Evolutionary conservation across 2,113 vertebrate genomes (phyloP).

Genomic region (Vicugna pacos): DNA sequence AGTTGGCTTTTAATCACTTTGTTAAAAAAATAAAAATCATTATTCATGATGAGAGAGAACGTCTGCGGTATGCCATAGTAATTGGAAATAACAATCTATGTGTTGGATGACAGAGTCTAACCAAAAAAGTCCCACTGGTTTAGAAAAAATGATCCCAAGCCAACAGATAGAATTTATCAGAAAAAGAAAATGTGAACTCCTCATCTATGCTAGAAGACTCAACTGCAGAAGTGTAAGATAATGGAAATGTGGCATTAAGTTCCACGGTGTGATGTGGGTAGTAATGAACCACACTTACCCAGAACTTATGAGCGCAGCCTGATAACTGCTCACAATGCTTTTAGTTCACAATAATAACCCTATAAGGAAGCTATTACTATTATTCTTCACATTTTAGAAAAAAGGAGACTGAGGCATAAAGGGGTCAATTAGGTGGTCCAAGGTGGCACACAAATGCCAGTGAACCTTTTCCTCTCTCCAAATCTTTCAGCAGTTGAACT

Average conservation of each 20-base stretch:
- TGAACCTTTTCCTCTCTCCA: neutral
- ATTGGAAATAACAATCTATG: neutral
- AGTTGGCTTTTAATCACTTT: neutral
- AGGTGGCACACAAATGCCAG: neutral
- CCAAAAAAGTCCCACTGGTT: neutral
- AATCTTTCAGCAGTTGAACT: neutral
- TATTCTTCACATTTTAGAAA: neutral
- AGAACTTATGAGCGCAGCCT: neutral
- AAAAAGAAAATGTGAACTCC: neutral
- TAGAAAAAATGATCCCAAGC: neutral
- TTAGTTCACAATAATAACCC: neutral
- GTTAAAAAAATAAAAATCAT: constrained; percentile 3
- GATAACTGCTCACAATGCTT: neutral
- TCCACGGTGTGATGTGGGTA: neutral
- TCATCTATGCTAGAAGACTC: neutral
- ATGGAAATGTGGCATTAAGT: neutral
- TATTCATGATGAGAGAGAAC: neutral
- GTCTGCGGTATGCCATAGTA: neutral
- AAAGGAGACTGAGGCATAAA: neutral
- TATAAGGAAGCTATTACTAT: neutral
- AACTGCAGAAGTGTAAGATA: neutral
- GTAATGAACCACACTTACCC: neutral
- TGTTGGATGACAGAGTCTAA: neutral
- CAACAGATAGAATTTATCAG: neutral
- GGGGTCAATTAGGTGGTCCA: neutral